These are phyloP conservation scores for Holothuria glaberrima DNA, from an alignment of 35 echinoderm and acorn worm species.

Conservation along the genomic window DNA sequence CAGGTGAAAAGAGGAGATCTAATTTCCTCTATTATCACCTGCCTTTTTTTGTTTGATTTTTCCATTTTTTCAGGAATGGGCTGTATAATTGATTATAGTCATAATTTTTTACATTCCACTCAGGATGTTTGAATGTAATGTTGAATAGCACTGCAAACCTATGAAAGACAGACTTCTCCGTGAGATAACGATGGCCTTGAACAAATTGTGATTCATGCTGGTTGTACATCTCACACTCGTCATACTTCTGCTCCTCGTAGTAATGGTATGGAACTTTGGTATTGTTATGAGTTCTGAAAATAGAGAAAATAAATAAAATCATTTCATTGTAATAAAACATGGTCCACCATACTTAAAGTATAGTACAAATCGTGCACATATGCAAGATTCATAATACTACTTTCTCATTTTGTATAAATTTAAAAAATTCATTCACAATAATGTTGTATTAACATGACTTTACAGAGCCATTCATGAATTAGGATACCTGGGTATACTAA, in stretches of 20 bases:
- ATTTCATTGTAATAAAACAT: no score
- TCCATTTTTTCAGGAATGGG: conserved; percentile 47
- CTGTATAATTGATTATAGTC: conserved; percentile 37
- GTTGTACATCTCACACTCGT: conserved; percentile 48
- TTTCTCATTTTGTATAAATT: no score
- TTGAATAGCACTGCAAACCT: conserved; percentile 52
- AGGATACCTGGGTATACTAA: no score
- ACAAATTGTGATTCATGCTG: conserved; percentile 45
- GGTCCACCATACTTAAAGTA: no score
- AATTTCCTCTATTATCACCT: conserved; percentile 5
- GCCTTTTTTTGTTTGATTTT: conserved; percentile 17
- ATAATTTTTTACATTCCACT: conserved; percentile 41
- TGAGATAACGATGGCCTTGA: conserved; percentile 50
- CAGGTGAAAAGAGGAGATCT: no score
- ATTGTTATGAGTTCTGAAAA: conserved; percentile 28
- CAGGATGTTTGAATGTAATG: conserved; percentile 26
- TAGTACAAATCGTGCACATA: no score
- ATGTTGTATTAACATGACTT: no score
- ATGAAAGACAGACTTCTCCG: conserved; percentile 61
- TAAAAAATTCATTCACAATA: no score
- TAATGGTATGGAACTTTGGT: conserved; percentile 51
- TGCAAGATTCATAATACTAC: no score
- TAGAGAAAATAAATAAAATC: no score
- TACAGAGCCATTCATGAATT: no score
- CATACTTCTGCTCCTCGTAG: conserved; percentile 56